These are phyloP conservation scores for Adineta ricciae DNA, from an alignment of 2,888 invertebrate genomes.

Conservation along the genomic window DNA sequence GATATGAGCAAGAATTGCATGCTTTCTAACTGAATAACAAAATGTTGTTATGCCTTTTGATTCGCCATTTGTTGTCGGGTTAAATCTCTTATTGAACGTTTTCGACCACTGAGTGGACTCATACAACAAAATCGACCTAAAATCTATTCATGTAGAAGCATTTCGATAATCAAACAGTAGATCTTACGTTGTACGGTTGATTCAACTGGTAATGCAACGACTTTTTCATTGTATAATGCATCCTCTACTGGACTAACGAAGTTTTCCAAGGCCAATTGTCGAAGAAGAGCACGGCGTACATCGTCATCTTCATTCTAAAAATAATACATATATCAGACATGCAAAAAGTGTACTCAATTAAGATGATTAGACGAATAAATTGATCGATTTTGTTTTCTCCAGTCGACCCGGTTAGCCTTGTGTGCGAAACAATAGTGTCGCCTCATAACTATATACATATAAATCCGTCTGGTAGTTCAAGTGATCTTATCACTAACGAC, in stretches of 20 bases:
- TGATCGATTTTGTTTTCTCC: not conserved
- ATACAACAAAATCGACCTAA: conserved; percentile 1
- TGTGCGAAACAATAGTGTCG: not conserved
- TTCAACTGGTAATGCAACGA: not conserved
- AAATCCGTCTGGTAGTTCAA: not conserved
- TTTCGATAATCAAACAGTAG: too few relatives aligned
- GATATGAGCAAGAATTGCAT: not conserved
- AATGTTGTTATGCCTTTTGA: not conserved
- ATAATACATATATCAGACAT: too few relatives aligned
- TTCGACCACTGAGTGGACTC: not conserved
- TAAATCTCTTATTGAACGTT: not conserved
- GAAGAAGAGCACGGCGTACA: not conserved
- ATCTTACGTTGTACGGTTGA: not conserved
- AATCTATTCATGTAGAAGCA: too few relatives aligned
- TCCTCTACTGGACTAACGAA: not conserved
- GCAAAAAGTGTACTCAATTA: too few relatives aligned
- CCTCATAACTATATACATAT: not conserved
- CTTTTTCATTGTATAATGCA: not conserved
- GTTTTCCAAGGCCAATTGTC: not conserved
- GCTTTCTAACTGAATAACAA: not conserved
- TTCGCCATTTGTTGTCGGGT: not conserved
- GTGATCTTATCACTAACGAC: not conserved
- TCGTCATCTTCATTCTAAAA: not conserved
- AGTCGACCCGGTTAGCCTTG: not conserved
- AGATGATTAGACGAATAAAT: not conserved